Base-by-base conservation (phyloP, 1,140 invertebrate genomes). In the Drosophila neocordata region DNA sequence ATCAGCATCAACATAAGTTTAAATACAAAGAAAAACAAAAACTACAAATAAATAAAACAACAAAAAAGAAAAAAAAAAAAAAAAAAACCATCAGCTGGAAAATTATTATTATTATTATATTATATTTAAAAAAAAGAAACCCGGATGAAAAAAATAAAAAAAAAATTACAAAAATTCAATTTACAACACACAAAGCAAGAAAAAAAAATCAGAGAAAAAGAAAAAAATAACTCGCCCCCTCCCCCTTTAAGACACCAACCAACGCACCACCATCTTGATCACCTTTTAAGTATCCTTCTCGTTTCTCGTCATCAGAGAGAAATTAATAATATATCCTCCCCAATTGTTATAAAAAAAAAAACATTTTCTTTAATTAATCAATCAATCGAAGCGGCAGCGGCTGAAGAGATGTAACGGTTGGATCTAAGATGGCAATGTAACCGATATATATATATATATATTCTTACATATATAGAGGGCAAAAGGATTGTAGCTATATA, bases 81-180 rank as follows among this genome's bases (percentile, higher is more conserved):
- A 78, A 75, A 85, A 73, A 79, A 88, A 73, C 76, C 41, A 88
- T 88, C 83, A 88, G 83, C 83, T 88, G 83, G 83, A 87, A 88
- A 88, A 88, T 87, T 87, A 87, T 85, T 84, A 88, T 85, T 85
- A 85, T 87, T 87, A 87, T 87, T 83, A 79, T 88, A 87, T 83
- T 87, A 87, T 87, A 87, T 87, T 87, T 87, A 87, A 87, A 87
- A 87, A 77, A 75, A 87, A 87, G n/a, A n/a, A n/a, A n/a, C n/a
- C 83, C 83, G 79, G 83, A 82, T 88, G 76, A 85, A 48, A 44
- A 3, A 44, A 44, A 44, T 7, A 48, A 48, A 11, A 88, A 83
- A 87, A 87, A 87, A 87, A 82, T 83, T 87, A 81, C 76, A 88
- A 83, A 87, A 87, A 87, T 87, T 88, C 69, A 87, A 88, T 69